A percentile compares a stretch with the other conserved stretches of the same genome.
Conservation (phyloP, 2,113 vertebrate genomes). For the Heterochromis multidens region DNA sequence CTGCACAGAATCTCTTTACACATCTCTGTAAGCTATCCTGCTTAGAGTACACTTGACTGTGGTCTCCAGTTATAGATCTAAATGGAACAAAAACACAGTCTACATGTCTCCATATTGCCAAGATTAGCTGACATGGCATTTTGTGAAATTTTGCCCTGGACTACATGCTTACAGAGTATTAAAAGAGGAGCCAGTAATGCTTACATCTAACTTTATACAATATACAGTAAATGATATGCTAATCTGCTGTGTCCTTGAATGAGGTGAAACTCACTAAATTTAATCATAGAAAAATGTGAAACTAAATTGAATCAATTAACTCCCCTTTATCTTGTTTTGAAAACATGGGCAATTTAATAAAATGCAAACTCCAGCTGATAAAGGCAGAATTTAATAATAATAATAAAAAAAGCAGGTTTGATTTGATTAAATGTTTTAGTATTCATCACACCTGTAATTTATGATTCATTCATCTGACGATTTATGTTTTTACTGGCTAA, state of each 20-base stretch:
- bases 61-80: not conserved
- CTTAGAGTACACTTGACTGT: not conserved
- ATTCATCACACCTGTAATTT: not conserved
- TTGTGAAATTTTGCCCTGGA: not conserved
- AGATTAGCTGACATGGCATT: not conserved
- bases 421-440: not conserved
- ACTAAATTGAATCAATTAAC: not conserved
- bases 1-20: not conserved
- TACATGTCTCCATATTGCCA: not conserved
- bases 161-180: not conserved
- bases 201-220: not conserved
- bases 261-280: not conserved
- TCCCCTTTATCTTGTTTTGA: not conserved
- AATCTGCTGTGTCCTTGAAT: not conserved
- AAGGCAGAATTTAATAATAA: not conserved
- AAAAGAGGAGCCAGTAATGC: not conserved
- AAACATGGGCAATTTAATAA: not conserved
- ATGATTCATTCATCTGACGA: not conserved
- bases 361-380: not conserved
- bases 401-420: rapidly evolving
- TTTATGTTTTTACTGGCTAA: not conserved
- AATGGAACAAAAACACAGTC: not conserved
- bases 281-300: not conserved
- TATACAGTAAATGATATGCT: not conserved
- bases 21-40: not conserved